phyloP scores from a whole-genome alignment of 2,797 vertebrate species.

The Sebastes taczanowskii region DNA sequence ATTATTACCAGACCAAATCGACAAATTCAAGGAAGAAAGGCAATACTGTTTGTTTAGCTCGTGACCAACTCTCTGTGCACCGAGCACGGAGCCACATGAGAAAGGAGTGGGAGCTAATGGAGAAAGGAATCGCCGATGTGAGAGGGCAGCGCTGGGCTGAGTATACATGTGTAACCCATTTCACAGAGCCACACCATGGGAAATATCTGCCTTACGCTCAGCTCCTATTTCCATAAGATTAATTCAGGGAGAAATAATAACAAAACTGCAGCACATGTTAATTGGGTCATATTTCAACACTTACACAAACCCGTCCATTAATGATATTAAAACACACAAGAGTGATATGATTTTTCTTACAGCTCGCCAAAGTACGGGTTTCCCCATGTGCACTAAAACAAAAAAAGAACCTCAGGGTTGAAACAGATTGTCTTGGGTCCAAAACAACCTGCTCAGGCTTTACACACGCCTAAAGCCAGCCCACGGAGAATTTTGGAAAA shows the following conservation, averaged over 20 bases:
- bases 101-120: slow-evolving; percentile 62
- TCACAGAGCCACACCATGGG: slow-evolving; percentile 70
- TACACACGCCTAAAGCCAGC: not conserved
- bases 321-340: slow-evolving; percentile 50
- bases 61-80: slow-evolving; percentile 42
- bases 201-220: slow-evolving; percentile 68
- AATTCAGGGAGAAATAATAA: slow-evolving; percentile 75
- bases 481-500: slow-evolving; percentile 16
- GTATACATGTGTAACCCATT: slow-evolving; percentile 79
- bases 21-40: slow-evolving; percentile 59
- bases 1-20: slow-evolving; percentile 72
- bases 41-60: slow-evolving; percentile 74
- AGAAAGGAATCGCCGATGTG: slow-evolving; percentile 36
- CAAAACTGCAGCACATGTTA: slow-evolving; percentile 70
- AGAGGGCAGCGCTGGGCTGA: slow-evolving; percentile 47
- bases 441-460: slow-evolving; percentile 39
- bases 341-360: slow-evolving; percentile 41
- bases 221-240: slow-evolving; percentile 70
- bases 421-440: slow-evolving; percentile 22
- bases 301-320: slow-evolving; percentile 56
- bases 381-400: not conserved
- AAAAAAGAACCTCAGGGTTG: not conserved
- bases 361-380: slow-evolving; percentile 5
- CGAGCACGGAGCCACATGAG: slow-evolving; percentile 52
- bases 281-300: slow-evolving; percentile 76